Conservation (phyloP, 2,113 vertebrate species). For the Chinchilla lanigera region DNA sequence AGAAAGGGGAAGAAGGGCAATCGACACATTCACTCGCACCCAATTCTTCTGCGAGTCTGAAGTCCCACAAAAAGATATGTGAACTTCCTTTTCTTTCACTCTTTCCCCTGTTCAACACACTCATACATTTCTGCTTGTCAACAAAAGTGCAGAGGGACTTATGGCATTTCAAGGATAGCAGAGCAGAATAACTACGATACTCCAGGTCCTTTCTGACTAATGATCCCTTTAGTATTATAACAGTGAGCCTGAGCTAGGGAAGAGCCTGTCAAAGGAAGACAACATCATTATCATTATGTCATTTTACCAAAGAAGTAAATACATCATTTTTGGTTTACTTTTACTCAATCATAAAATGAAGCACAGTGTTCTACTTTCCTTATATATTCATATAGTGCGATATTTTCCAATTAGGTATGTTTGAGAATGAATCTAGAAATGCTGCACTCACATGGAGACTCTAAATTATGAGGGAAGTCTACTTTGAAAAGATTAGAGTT, state of each 20-base stretch:
- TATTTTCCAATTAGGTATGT: slow-evolving; percentile 1
- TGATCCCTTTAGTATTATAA: background rate
- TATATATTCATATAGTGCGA: slow-evolving; percentile 10
- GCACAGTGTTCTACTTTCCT: background rate
- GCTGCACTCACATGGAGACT: background rate
- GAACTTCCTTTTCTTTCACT: background rate
- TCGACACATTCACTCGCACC: background rate
- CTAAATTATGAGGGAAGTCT: slow-evolving; percentile 1
- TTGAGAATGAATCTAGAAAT: slow-evolving; percentile 27
- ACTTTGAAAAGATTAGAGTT: background rate
- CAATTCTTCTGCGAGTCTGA: background rate
- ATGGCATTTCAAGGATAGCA: background rate
- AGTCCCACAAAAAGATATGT: background rate
- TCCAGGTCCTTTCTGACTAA: background rate
- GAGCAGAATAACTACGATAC: background rate
- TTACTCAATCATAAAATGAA: slow-evolving; percentile 41
- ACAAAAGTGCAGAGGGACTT: background rate
- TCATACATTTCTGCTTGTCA: background rate
- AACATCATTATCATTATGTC: slow-evolving; percentile 22
- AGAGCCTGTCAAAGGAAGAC: background rate
- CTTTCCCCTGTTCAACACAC: background rate
- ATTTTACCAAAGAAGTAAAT: slow-evolving; percentile 18
- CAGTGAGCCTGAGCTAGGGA: background rate
- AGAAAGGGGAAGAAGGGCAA: background rate
- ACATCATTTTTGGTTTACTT: background rate